Base-by-base conservation (phyloP, 1,140 invertebrate species). In the Bombus breviceps region DNA sequence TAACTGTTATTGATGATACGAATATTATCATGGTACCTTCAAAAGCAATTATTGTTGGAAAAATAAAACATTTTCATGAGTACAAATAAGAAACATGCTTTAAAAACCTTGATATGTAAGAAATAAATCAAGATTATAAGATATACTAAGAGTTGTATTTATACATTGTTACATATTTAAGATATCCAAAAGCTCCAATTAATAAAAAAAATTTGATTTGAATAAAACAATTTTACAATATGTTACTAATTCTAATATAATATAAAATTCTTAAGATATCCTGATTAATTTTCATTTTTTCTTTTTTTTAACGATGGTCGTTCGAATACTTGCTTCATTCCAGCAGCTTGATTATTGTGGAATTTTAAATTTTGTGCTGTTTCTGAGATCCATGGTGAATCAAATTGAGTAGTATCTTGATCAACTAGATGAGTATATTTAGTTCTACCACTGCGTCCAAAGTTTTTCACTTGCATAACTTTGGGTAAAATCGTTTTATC, bases 381-480 rank as follows among this genome's bases (percentile, higher is more conserved):
- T 92, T 99, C 99, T 8, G 97, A 97, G 83, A 98, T 97, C 99
- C 99, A 99, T 1, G 99, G 98, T 0, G 98, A 99, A 93, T 99
- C 99, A 93, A 99, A 99, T 89, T 98, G 97, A 0, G 99, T 99
- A 0, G 99, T 99, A 93, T 99, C 99, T 95, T 99, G 99, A 95
- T 99, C 99, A 1, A 99, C 99, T 91, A 99, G 96, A 96, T 99
- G 99, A 9, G 99, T 99, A 94, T 99, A 99, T 93, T 99, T 99
- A 0, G 99, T 99, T 77, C 99, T 96, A 37, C 99, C 99, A 85
- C 99, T 99, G 28, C 99, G 97, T 32, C 99, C 99, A 96, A 99
- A 99, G 96, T 99, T 99, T 95, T 99, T 99, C 1, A 99, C 99
- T 96, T 99, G 99, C 99, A 99, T 99, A 85, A 99, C 99, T 96